Conservation (phyloP, 2,113 vertebrate genomes). For the Lasiurus borealis region DNA sequence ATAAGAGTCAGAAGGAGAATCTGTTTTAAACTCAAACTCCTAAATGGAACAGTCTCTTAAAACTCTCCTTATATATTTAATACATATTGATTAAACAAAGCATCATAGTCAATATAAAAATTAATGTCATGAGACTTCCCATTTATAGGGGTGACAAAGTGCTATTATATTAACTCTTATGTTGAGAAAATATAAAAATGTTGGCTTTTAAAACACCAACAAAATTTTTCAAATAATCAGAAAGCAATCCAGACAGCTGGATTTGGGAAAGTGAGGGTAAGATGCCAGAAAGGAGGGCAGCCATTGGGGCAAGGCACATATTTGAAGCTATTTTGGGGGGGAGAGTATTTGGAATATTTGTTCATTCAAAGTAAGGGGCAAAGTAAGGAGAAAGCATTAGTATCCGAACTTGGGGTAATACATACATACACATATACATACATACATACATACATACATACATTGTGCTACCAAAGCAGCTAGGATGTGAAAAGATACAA, state of each 20-base stretch:
- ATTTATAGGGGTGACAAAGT: conserved; percentile 36
- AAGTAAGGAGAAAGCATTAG: neutral
- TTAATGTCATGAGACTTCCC: neutral
- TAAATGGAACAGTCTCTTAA: conserved; percentile 36
- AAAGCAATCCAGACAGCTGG: neutral
- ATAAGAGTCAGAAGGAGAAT: conserved; percentile 43
- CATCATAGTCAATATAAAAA: conserved; percentile 41
- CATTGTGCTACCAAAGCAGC: neutral
- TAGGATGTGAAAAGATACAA: neutral
- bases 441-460: neutral
- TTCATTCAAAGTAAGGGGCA: neutral
- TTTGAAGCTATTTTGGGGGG: neutral
- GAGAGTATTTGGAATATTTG: neutral
- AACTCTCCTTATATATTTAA: conserved; percentile 50
- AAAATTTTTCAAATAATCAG: neutral
- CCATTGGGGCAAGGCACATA: neutral
- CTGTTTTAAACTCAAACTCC: conserved; percentile 53
- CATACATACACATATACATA: neutral
- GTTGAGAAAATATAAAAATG: neutral
- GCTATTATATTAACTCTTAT: neutral
- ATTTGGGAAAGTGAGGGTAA: fast-evolving
- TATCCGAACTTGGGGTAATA: neutral
- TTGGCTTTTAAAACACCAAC: neutral
- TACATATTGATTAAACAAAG: conserved; percentile 58
- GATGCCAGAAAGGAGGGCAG: neutral